Evolutionary conservation across 1,140 invertebrate genomes (phyloP).

Genomic region (Drosophila yakuba): DNA sequence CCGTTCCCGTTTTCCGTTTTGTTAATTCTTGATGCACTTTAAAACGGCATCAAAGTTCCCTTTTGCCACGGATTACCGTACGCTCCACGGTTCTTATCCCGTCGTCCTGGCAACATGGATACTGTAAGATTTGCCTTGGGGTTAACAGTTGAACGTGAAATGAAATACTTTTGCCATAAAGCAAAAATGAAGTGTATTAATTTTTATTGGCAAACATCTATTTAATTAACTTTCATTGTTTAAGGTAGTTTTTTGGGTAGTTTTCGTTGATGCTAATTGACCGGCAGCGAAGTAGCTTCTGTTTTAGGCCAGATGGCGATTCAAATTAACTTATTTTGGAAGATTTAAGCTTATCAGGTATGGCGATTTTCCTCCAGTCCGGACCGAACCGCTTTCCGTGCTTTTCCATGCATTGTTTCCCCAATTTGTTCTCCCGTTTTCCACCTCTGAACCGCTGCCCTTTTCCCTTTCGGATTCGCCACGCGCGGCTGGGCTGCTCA

Average conservation of each 20-base stretch:
- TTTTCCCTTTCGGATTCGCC: slow-evolving; percentile 45
- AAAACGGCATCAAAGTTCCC: slow-evolving; percentile 34
- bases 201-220: background rate
- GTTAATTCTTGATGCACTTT: slow-evolving; percentile 40
- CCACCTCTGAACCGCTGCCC: background rate
- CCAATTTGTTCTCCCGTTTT: background rate
- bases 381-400: background rate
- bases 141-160: background rate
- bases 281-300: background rate
- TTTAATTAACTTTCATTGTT: background rate
- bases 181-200: background rate
- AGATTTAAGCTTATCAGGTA: background rate
- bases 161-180: background rate
- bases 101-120: background rate
- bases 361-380: background rate
- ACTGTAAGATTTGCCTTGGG: background rate
- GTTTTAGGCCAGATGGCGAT: background rate
- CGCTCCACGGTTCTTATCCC: too few species aligned
- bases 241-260: too few species aligned
- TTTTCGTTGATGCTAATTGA: background rate
- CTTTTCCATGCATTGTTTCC: background rate
- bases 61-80: slow-evolving; percentile 4
- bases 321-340: slow-evolving; percentile 11
- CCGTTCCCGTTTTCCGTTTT: background rate
- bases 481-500: slow-evolving; percentile 72